These are phyloP conservation scores for Etheostoma spectabile DNA, from an alignment of 2,113 vertebrate species.

Conservation along the genomic window DNA sequence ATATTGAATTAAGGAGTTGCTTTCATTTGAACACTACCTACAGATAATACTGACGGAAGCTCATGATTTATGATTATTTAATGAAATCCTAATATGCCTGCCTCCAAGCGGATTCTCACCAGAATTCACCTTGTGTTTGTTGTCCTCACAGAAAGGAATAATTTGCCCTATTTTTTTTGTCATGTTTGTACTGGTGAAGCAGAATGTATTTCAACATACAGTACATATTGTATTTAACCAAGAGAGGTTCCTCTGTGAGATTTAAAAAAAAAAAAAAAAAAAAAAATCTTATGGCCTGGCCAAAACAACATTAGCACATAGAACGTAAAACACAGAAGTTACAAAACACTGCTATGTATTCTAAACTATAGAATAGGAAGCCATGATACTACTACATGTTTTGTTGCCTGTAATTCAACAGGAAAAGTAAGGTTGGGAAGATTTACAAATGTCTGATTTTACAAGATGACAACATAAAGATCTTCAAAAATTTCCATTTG, in stretches of 20 bases:
- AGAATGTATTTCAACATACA: not conserved
- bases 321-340: not conserved
- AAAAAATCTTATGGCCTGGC: not conserved
- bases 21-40: no score
- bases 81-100: not conserved
- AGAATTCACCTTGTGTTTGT: not conserved
- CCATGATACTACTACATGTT: no score
- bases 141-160: not conserved
- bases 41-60: not conserved
- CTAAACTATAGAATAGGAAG: no score
- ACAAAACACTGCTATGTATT: no score
- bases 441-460: not conserved
- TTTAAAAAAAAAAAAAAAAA: no score
- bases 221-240: not conserved
- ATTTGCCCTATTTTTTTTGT: not conserved
- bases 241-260: not conserved
- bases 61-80: not conserved
- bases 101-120: no score
- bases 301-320: not conserved
- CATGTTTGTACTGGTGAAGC: not conserved
- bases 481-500: no score
- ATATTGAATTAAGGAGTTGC: not conserved
- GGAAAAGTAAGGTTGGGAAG: not conserved
- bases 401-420: not conserved
- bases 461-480: not conserved